Evolutionary conservation across 1,140 invertebrate genomes (phyloP), one percentile per base, ranked within the genome.

Genomic region (Pararge aegeria): DNA sequence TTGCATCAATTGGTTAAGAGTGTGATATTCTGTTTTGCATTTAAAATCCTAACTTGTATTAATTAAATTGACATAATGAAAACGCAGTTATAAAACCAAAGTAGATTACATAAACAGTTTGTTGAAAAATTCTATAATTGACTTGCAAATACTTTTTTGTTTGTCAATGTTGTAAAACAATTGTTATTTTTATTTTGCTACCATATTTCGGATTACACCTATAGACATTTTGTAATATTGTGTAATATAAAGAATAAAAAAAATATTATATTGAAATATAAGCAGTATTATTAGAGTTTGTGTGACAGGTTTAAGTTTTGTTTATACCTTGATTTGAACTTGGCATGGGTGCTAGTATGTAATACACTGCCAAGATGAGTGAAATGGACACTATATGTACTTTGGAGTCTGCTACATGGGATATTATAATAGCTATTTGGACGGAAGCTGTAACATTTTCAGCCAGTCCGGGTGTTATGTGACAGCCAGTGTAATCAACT

Each of bases 281-380:
- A 82, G 77, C 80, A 86, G 83, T 86, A 82, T 83, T 86, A 86
- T 77, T 66, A 72, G 70, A 62, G 66, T 66, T 60, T 68, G 66
- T 60, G 57, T 60, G 62, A 53, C 64, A 61, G 57, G 20, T 29
- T 64, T 54, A 48, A 55, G 55, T 55, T 57, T 53, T 38, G 27
- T 62, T 55, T 54, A 27, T 49, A 52, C 12, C 48, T 51, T 54
- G 38, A 52, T 20, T 63, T 51, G 29, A 54, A 63, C 13, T 53
- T 55, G 42, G 56, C 66, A 65, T 63, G 68, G 72, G 72, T 73
- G 72, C 74, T 70, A 75, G 70, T 68, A 69, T 62, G 66, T 69
- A 69, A 71, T 61, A 70, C 73, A 70, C 68, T 70, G 68, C 71
- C 70, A 67, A 69, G n/a, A 15, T 19, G 57, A 51, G 24, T 50